Percentiles rank a stretch among this genome's conserved stretches.
Conservation (phyloP, 2,113 vertebrate species). For the human region GRCh38 chr20:10596501-10597000, state of each 20-base stretch:
- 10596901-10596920: slow-evolving; percentile 37
- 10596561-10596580: slow-evolving; percentile 32
- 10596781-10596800: slow-evolving; percentile 38
- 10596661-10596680: slow-evolving; percentile 30
- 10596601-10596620: neutral
- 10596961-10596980: slow-evolving; percentile 40
- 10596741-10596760: slow-evolving; percentile 29
- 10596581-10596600: neutral
- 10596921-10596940: neutral
- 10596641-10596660: neutral
- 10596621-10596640: neutral
- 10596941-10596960: neutral
- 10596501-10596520: too few relatives aligned
- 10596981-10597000: slow-evolving; percentile 28
- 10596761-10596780: neutral
- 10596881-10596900: slow-evolving; percentile 37
- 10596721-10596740: slow-evolving; percentile 31
- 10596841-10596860: slow-evolving; percentile 52
- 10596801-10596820: slow-evolving; percentile 14
- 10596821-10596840: slow-evolving; percentile 31
- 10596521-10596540: neutral
- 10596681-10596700: slow-evolving; percentile 26
- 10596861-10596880: slow-evolving; percentile 27
- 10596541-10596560: slow-evolving; percentile 27
- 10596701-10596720: slow-evolving; percentile 55